These are phyloP conservation scores for Balearica regulorum DNA, from an alignment of 2,797 vertebrate species.

Conservation along the genomic window DNA sequence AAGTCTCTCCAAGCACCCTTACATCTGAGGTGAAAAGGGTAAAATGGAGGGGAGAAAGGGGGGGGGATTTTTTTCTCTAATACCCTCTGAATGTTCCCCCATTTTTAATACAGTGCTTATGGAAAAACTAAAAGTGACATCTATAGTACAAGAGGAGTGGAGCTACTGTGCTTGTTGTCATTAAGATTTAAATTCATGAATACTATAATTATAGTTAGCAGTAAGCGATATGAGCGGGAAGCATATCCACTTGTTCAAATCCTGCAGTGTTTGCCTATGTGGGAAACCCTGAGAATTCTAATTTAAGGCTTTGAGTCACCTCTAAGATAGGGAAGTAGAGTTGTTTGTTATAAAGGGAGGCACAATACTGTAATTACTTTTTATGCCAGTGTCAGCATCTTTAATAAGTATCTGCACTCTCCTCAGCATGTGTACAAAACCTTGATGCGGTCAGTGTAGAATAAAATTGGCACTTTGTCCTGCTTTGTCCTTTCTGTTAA, in stretches of 20 bases:
- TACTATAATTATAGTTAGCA: conserved; percentile 31
- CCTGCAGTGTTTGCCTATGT: background rate
- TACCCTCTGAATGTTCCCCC: background rate
- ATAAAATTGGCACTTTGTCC: conserved; percentile 1
- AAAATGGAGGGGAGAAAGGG: background rate
- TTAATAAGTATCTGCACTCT: conserved; percentile 32
- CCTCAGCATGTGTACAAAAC: conserved; percentile 19
- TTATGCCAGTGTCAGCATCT: conserved; percentile 56
- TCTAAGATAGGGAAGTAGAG: conserved; percentile 11
- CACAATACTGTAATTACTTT: conserved; percentile 60
- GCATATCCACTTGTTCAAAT: conserved; percentile 30
- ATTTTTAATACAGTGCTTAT: background rate
- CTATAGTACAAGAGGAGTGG: background rate
- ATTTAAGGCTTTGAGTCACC: conserved; percentile 44
- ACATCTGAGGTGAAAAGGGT: background rate
- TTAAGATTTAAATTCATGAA: conserved; percentile 46
- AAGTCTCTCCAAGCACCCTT: background rate
- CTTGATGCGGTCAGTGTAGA: background rate
- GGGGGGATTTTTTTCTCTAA: background rate
- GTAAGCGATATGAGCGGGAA: background rate
- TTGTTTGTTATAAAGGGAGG: conserved; percentile 34
- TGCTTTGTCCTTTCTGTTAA: background rate
- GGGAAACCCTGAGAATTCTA: conserved; percentile 42
- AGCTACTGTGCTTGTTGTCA: background rate
- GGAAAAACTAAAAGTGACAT: background rate